These are phyloP conservation scores for Luperina testacea DNA, from an alignment of 2,888 invertebrate species.

Conservation along the genomic window DNA sequence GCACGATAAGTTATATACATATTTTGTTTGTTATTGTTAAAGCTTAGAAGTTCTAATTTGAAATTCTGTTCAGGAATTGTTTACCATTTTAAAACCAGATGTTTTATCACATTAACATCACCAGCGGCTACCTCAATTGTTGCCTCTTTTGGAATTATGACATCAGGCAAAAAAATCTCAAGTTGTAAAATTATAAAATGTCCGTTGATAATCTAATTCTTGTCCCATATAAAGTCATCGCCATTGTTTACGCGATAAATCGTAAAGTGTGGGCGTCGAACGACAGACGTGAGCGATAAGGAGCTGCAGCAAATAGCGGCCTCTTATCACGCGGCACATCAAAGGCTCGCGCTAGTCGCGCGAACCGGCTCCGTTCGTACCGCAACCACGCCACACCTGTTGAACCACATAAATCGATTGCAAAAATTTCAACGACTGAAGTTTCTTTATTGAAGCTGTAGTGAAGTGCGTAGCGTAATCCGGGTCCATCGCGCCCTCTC, in stretches of 20 bases:
- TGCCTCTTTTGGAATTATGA: slow-evolving; percentile 52
- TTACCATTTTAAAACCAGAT: slow-evolving; percentile 42
- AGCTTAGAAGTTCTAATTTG: slow-evolving; percentile 8
- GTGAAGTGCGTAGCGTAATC: slow-evolving; percentile 44
- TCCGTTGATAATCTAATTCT: slow-evolving; percentile 64
- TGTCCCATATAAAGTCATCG: slow-evolving; percentile 63
- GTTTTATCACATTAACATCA: slow-evolving; percentile 40
- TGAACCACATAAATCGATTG: slow-evolving; percentile 38
- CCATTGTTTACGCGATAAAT: slow-evolving; percentile 69
- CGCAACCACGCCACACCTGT: slow-evolving; percentile 54
- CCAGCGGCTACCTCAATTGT: slow-evolving; percentile 53
- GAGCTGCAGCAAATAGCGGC: slow-evolving; percentile 69
- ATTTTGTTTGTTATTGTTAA: slow-evolving; percentile 2
- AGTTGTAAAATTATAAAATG: slow-evolving; percentile 50
- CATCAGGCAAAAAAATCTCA: slow-evolving; percentile 43
- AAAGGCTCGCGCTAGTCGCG: slow-evolving; percentile 68
- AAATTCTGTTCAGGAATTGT: slow-evolving; percentile 41
- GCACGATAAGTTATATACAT: slow-evolving; percentile 33
- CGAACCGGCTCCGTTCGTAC: slow-evolving; percentile 44
- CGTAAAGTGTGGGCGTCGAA: slow-evolving; percentile 67
- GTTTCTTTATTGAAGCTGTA: slow-evolving; percentile 27
- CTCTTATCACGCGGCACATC: slow-evolving; percentile 77
- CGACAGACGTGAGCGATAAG: slow-evolving; percentile 75
- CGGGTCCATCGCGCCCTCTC: slow-evolving; percentile 28
- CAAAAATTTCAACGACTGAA: slow-evolving; percentile 27